These are phyloP conservation scores for Sebastiscus tertius DNA, from an alignment of 2,797 vertebrate species.

Conservation along the genomic window DNA sequence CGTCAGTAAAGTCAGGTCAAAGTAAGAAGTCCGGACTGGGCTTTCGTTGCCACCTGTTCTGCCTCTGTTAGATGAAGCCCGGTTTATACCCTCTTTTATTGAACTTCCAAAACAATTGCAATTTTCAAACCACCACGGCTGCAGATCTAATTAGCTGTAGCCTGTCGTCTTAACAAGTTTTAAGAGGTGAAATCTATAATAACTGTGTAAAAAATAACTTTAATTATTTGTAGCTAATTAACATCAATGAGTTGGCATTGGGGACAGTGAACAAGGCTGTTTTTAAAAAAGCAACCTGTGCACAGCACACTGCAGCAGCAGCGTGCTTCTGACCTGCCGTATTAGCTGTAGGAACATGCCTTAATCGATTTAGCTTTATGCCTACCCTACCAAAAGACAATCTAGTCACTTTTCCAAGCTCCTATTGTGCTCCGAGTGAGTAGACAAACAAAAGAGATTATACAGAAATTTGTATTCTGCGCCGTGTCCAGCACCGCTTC, in stretches of 20 bases:
- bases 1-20: too few species aligned
- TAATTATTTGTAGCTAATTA: conserved; percentile 28
- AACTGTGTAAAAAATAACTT: not conserved
- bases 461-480: conserved; percentile 36
- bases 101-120: not conserved
- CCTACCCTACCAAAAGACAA: not conserved
- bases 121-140: not conserved
- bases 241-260: not conserved
- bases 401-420: not conserved
- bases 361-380: not conserved
- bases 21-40: too few species aligned
- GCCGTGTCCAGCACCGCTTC: not conserved
- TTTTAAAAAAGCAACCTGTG: not conserved
- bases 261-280: not conserved
- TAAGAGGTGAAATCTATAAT: conserved; percentile 5
- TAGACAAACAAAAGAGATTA: conserved; percentile 14
- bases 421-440: not conserved
- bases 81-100: not conserved
- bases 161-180: not conserved
- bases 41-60: too few species aligned
- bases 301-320: not conserved
- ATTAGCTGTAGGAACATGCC: not conserved
- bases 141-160: conserved; percentile 5
- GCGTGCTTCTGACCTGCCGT: not conserved
- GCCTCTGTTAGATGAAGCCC: too few species aligned